A percentile compares a stretch with the other conserved stretches of the same genome.
These are phyloP conservation scores for Himalopsyche anomala DNA, from an alignment of 2,888 invertebrate genomes.

Conservation along the genomic window DNA sequence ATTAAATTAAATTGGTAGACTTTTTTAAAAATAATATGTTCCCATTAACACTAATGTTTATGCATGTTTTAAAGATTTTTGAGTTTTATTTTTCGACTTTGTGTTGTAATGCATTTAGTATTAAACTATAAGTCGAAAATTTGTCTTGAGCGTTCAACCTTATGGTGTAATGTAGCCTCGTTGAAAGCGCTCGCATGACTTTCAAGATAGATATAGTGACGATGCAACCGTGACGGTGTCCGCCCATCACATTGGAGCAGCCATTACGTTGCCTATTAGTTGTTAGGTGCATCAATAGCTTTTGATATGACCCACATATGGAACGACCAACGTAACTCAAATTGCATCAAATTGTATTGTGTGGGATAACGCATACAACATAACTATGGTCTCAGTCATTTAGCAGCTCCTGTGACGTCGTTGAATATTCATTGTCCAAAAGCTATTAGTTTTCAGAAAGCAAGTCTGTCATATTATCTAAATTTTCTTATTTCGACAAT, in stretches of 20 bases:
- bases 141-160: no score
- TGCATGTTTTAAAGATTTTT: no score
- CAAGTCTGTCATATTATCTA: no score
- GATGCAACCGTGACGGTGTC: constrained; percentile 49
- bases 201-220: neutral
- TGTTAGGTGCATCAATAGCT: constrained; percentile 20
- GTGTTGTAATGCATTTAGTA: no score
- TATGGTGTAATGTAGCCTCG: constrained; percentile 2
- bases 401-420: neutral
- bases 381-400: neutral
- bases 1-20: no score
- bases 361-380: neutral
- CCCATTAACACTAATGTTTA: no score
- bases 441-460: neutral
- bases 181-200: neutral
- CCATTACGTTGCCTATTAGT: constrained; percentile 1
- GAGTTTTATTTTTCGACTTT: no score
- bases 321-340: neutral
- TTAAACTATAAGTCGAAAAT: no score
- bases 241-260: constrained; percentile 53
- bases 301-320: constrained; percentile 31
- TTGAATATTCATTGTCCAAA: neutral
- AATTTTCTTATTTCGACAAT: no score
- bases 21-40: no score
- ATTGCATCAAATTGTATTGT: constrained; percentile 26